Percentiles rank a stretch among this genome's conserved stretches.
Conservation (phyloP, 2,888 invertebrate genomes). For the Acanthococcus lagerstroemiae region DNA sequence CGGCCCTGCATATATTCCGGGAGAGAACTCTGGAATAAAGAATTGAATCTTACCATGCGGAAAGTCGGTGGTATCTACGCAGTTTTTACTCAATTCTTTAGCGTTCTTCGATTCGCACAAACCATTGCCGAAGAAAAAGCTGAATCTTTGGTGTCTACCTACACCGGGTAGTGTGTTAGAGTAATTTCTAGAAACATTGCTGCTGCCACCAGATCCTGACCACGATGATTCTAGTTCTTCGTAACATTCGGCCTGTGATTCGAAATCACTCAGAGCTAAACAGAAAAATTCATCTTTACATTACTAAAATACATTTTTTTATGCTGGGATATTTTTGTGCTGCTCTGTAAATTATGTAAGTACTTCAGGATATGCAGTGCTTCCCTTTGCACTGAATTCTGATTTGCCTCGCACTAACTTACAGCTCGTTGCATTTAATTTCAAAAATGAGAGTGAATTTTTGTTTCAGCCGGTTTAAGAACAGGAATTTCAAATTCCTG, state of each 20-base stretch:
- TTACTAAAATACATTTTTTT: too few relatives aligned
- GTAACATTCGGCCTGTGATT: slow-evolving; percentile 23
- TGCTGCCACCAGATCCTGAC: slow-evolving; percentile 21
- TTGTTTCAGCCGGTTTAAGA: too few relatives aligned
- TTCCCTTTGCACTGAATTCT: too few relatives aligned
- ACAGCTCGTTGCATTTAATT: too few relatives aligned
- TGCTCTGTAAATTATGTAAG: too few relatives aligned
- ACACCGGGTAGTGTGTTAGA: slow-evolving; percentile 13
- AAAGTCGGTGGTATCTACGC: slow-evolving; percentile 17
- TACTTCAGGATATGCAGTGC: too few relatives aligned
- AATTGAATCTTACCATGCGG: slow-evolving; percentile 2
- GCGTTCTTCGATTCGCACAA: slow-evolving; percentile 7
- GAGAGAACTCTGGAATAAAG: too few relatives aligned
- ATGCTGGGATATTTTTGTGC: too few relatives aligned
- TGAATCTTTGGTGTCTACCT: slow-evolving; percentile 19
- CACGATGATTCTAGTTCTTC: slow-evolving; percentile 27
- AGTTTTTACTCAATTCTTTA: slow-evolving; percentile 10
- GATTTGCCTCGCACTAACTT: too few relatives aligned
- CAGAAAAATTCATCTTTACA: not conserved
- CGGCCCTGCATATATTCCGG: too few relatives aligned
- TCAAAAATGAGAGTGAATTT: too few relatives aligned
- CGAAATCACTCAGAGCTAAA: slow-evolving; percentile 14
- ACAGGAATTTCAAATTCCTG: too few relatives aligned
- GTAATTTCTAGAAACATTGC: slow-evolving; percentile 11
- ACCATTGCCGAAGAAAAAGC: slow-evolving; percentile 18